Percentiles rank a stretch among this genome's conserved stretches.
These are phyloP conservation scores for Centroberyx gerrardi DNA, from an alignment of 2,797 vertebrate species.

Conservation along the genomic window DNA sequence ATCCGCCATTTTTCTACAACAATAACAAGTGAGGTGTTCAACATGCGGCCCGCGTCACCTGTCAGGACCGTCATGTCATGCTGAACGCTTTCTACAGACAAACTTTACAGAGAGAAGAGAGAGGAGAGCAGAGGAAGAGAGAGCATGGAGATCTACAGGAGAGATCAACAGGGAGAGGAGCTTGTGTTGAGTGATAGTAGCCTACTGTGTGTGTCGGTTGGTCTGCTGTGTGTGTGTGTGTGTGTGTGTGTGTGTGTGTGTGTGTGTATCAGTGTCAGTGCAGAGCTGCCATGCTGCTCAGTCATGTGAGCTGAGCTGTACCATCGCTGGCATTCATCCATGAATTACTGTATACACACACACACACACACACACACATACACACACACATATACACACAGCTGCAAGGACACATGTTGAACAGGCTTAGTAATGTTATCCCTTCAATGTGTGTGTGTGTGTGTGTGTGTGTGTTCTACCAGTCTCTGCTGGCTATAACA, in stretches of 20 bases:
- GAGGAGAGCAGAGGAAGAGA: no score
- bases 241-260: conserved; percentile 10
- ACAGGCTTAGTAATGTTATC: conserved; percentile 13
- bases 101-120: no score
- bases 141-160: no score
- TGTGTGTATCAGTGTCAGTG: conserved; percentile 4
- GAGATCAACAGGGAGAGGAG: no score
- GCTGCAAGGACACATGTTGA: conserved; percentile 25
- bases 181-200: no score
- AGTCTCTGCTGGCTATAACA: no score
- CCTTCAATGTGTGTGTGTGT: background rate
- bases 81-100: no score
- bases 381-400: background rate
- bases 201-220: no score
- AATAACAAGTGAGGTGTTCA: no score
- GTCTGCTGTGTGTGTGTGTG: background rate
- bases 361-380: background rate
- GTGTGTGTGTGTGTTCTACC: background rate
- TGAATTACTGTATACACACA: background rate
- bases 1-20: no score
- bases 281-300: conserved; percentile 3
- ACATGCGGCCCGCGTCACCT: no score
- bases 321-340: conserved; percentile 25
- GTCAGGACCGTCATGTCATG: no score
- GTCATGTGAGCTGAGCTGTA: conserved; percentile 38